Conservation (phyloP, 2,113 vertebrate genomes). For the Haplotaxodon microlepis region DNA sequence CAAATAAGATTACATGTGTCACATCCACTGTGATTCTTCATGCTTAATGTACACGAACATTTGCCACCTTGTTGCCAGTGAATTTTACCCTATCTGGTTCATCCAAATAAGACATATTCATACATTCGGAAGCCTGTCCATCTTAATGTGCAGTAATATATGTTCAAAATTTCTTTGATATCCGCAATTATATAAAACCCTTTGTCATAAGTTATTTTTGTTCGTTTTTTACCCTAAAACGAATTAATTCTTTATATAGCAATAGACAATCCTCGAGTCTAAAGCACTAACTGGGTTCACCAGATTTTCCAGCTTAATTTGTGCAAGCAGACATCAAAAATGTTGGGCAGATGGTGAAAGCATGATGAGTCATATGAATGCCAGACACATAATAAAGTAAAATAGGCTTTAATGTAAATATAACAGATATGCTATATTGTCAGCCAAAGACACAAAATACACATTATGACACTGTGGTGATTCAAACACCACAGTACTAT, state of each 20-base stretch:
- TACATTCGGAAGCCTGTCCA: not conserved
- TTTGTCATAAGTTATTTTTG: not conserved
- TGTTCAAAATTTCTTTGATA: not conserved
- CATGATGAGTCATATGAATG: not conserved
- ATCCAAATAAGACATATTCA: not conserved
- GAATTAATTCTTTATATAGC: not conserved
- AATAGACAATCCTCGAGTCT: not conserved
- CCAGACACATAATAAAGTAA: not conserved
- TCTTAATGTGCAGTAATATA: not conserved
- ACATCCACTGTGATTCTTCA: not conserved
- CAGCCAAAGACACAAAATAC: not conserved
- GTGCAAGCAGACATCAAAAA: not conserved
- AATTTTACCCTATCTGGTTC: not conserved
- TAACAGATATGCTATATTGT: not conserved
- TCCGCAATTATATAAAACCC: not conserved
- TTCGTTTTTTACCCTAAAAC: not conserved
- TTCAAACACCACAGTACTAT: not conserved
- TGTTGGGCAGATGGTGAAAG: slow-evolving; percentile 18
- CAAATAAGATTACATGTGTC: not conserved
- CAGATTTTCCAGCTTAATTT: slow-evolving; percentile 16
- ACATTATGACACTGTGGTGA: not conserved
- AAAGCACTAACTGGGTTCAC: not conserved
- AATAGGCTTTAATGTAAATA: not conserved
- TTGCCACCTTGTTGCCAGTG: not conserved
- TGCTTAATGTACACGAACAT: not conserved